Percentiles rank a stretch among this genome's conserved stretches.
These are phyloP conservation scores for Chlorospingus flavigularis DNA, from an alignment of 2,797 vertebrate species.

Conservation along the genomic window DNA sequence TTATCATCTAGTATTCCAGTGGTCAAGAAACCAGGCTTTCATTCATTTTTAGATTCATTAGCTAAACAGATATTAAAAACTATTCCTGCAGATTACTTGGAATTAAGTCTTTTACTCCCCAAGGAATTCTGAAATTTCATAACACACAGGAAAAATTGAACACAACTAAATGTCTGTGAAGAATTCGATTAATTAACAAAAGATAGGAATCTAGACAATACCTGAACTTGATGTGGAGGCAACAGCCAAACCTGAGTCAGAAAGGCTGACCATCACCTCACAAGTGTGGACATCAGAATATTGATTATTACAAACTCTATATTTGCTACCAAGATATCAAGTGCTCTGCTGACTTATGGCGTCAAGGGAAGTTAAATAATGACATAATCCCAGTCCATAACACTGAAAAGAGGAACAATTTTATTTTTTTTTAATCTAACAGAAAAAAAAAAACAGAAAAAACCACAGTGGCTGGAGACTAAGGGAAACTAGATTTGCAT, in stretches of 20 bases:
- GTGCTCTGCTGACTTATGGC: neutral
- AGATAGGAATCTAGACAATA: neutral
- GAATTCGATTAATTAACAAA: neutral
- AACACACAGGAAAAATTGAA: neutral
- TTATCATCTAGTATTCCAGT: neutral
- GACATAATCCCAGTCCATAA: neutral
- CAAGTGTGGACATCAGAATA: neutral
- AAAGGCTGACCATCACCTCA: neutral
- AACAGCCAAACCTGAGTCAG: neutral
- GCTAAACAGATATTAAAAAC: neutral
- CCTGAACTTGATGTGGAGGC: neutral
- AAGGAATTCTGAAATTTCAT: neutral
- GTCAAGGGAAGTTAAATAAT: neutral
- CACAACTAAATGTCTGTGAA: neutral
- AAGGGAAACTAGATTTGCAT: neutral
- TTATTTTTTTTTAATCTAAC: neutral
- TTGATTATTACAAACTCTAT: neutral
- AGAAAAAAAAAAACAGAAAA: neutral
- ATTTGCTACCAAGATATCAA: neutral
- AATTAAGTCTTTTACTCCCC: neutral
- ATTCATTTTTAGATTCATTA: neutral
- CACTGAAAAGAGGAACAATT: neutral
- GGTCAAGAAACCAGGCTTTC: neutral
- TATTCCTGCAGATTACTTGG: neutral
- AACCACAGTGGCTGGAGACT: neutral